These are phyloP conservation scores for Enteromius trimaculatus DNA, from an alignment of 2,797 vertebrate species.

Conservation along the genomic window DNA sequence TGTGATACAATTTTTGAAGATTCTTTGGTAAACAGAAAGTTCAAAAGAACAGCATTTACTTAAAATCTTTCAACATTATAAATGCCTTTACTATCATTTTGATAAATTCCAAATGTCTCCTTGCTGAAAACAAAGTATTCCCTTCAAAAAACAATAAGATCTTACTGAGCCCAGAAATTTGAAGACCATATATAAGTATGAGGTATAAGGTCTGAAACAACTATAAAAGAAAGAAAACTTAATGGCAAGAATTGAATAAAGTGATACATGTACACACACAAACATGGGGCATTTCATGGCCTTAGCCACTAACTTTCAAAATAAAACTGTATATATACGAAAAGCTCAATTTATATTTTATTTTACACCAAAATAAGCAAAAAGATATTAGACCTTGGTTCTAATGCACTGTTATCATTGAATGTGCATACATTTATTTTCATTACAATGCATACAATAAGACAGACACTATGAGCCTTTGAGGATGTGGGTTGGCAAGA, in stretches of 20 bases:
- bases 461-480: constrained; percentile 18
- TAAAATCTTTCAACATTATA: not conserved
- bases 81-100: not conserved
- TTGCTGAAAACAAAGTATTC: not conserved
- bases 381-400: not conserved
- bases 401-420: not conserved
- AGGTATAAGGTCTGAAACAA: not conserved
- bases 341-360: not conserved
- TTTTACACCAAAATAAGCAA: constrained; percentile 2
- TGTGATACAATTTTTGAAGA: not conserved
- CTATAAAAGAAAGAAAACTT: constrained; percentile 32
- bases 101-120: not conserved
- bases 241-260: constrained; percentile 38
- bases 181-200: not conserved
- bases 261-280: constrained; percentile 28
- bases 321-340: not conserved
- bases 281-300: not conserved
- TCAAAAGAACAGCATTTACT: not conserved
- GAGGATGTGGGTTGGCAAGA: constrained; percentile 20
- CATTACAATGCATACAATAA: not conserved
- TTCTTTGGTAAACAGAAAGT: not conserved
- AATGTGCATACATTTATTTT: not conserved
- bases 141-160: not conserved
- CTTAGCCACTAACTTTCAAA: constrained; percentile 9
- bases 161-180: not conserved